A percentile compares a stretch with the other conserved stretches of the same genome.
These are phyloP conservation scores for Notolabrus celidotus DNA, from an alignment of 2,797 vertebrate species.

Conservation along the genomic window DNA sequence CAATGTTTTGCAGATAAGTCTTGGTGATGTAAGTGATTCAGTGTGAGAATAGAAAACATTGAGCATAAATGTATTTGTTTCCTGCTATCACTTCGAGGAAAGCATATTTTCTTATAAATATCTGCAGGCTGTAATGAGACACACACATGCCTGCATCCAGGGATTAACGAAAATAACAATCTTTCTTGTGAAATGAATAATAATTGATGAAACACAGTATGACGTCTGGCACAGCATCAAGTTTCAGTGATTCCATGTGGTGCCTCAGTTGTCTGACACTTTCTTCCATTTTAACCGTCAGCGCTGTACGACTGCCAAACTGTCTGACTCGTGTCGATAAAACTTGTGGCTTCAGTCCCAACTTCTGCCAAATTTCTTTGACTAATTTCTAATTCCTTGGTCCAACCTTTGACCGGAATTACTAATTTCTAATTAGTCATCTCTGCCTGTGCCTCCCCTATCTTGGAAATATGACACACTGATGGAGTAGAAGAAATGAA, in stretches of 20 bases:
- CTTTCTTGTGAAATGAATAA: slow-evolving; percentile 15
- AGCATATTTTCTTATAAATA: slow-evolving; percentile 7
- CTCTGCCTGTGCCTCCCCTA: slow-evolving; percentile 20
- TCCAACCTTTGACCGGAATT: slow-evolving; percentile 47
- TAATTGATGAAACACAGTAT: slow-evolving; percentile 12
- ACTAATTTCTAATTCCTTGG: slow-evolving; percentile 30
- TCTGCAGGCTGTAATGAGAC: slow-evolving; percentile 16
- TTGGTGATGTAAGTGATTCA: not conserved
- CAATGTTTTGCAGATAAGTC: not conserved
- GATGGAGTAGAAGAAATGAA: slow-evolving; percentile 5
- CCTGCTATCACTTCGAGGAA: not conserved
- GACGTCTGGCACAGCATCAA: slow-evolving; percentile 7
- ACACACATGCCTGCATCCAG: slow-evolving; percentile 11
- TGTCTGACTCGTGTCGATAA: slow-evolving; percentile 28
- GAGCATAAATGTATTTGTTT: slow-evolving; percentile 1
- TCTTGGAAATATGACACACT: slow-evolving; percentile 24
- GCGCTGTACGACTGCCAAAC: slow-evolving; percentile 18
- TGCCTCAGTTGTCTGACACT: not conserved
- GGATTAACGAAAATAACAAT: slow-evolving; percentile 16
- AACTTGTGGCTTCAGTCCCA: slow-evolving; percentile 9
- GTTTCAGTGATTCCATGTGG: not conserved
- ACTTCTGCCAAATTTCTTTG: slow-evolving; percentile 21
- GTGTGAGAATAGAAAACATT: not conserved
- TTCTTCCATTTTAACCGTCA: slow-evolving; percentile 7
- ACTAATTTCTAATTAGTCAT: slow-evolving; percentile 46